Evolutionary conservation across 2,797 vertebrate species (phyloP).

Genomic region (Coluber constrictor): DNA sequence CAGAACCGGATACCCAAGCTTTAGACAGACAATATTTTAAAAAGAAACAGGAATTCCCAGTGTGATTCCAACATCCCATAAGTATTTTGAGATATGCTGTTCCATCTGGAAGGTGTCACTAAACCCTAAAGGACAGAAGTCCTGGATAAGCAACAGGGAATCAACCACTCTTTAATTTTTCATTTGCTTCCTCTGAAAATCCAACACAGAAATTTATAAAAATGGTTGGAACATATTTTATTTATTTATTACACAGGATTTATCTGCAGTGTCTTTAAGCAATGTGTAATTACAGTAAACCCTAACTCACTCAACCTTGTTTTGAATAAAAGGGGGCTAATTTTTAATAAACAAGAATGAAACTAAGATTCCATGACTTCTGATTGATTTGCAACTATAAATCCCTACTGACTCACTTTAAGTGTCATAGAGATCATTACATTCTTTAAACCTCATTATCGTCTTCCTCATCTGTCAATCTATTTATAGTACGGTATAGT

Average conservation of each 20-base stretch:
- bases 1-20: constrained; percentile 26
- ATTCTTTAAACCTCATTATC: background rate
- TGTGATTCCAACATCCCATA: constrained; percentile 13
- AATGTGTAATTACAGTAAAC: background rate
- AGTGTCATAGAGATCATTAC: background rate
- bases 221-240: background rate
- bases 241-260: background rate
- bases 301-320: background rate
- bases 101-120: constrained; percentile 19
- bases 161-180: background rate
- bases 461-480: background rate
- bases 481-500: background rate
- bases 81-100: background rate
- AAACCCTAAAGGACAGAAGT: constrained; percentile 8
- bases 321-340: background rate
- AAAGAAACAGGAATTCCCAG: constrained; percentile 41
- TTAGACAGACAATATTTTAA: constrained; percentile 36
- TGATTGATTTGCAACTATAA: background rate
- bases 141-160: background rate
- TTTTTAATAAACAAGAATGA: background rate
- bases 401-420: background rate
- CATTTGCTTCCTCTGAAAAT: background rate
- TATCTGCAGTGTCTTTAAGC: background rate
- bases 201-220: background rate
- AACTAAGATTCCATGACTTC: background rate